Conservation (phyloP, 2,888 invertebrate species). For the Stenodera caucasica region DNA sequence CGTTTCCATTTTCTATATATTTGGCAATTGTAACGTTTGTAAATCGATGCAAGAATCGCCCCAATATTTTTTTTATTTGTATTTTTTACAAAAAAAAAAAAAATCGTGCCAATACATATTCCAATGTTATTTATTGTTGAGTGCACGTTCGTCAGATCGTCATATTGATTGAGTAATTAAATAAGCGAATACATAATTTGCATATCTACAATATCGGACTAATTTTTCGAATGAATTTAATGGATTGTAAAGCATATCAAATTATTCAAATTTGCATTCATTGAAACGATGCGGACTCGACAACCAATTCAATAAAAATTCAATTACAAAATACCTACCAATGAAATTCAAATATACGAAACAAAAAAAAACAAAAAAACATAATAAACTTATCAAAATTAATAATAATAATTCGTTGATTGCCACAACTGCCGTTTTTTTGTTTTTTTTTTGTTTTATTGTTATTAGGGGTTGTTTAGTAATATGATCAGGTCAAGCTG, state of each 20-base stretch:
- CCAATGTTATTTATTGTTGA: slow-evolving; percentile 10
- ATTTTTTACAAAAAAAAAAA: no score
- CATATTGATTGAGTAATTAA: slow-evolving; percentile 32
- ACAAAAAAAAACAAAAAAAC: no score
- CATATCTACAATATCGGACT: slow-evolving; percentile 32
- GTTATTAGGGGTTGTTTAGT: background rate
- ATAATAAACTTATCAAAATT: no score
- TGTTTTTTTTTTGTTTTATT: background rate
- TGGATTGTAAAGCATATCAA: slow-evolving; percentile 33
- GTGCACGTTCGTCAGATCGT: slow-evolving; percentile 10
- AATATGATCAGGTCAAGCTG: no score
- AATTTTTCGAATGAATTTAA: slow-evolving; percentile 33
- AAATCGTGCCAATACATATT: slow-evolving; percentile 28
- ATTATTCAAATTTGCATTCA: slow-evolving; percentile 31
- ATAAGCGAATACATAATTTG: slow-evolving; percentile 29
- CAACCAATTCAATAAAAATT: slow-evolving; percentile 9
- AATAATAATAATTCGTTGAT: no score
- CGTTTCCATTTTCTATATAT: no score
- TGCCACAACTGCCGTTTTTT: no score
- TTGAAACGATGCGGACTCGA: background rate
- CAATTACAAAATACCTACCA: background rate
- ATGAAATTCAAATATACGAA: no score
- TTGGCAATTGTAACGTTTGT: background rate
- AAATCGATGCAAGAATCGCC: background rate
- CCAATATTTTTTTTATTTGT: no score